Conservation (phyloP, 2,888 invertebrate genomes). For the Eurois occulta region DNA sequence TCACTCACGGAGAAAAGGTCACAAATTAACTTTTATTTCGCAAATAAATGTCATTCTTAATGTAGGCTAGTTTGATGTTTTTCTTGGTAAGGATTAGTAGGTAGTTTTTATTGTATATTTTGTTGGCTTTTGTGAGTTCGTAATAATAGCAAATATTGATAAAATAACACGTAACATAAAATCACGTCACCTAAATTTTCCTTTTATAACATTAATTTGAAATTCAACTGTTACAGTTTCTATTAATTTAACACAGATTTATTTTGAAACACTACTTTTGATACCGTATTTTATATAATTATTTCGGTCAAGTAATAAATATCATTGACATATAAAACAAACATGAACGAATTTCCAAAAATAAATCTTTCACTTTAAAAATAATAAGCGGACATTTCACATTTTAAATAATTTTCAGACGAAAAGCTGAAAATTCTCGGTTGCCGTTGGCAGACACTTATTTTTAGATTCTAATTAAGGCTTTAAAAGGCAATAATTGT, state of each 20-base stretch:
- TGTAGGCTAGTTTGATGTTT: slow-evolving; percentile 42
- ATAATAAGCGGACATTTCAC: slow-evolving; percentile 10
- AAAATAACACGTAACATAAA: neutral
- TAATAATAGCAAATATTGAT: neutral
- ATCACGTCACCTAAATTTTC: neutral
- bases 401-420: slow-evolving; percentile 15
- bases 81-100: slow-evolving; percentile 19
- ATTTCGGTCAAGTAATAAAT: neutral
- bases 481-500: neutral
- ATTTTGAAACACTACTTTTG: neutral
- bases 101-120: slow-evolving; percentile 21
- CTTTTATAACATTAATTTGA: neutral
- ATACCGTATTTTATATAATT: neutral
- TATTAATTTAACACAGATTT: neutral
- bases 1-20: slow-evolving; percentile 56
- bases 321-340: neutral
- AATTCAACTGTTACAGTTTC: too few relatives aligned
- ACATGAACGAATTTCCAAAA: slow-evolving; percentile 7
- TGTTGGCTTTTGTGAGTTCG: neutral
- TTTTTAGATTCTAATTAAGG: slow-evolving; percentile 16
- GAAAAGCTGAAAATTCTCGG: neutral
- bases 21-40: slow-evolving; percentile 66
- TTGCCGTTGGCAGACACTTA: neutral
- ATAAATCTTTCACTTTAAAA: slow-evolving; percentile 18
- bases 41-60: slow-evolving; percentile 59